Base-by-base conservation (phyloP, 1,140 invertebrate species). In the Drosophila novamexicana region DNA sequence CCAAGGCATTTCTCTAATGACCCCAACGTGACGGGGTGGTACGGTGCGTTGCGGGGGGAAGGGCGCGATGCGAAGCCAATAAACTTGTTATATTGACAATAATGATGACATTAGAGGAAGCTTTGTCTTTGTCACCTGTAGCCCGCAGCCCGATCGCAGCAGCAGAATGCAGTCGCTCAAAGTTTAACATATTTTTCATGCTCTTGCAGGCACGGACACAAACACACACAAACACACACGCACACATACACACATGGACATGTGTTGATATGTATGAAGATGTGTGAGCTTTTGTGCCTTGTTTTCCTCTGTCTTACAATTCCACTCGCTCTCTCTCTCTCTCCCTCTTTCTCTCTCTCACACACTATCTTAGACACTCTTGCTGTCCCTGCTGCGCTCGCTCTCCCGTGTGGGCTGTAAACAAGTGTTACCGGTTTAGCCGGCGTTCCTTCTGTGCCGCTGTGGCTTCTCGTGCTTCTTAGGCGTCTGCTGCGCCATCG, bases 61-160 rank as follows among this genome's bases (percentile, higher is more conserved):
- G 12, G 14, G 37, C 22, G 2, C 22, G 22, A 4, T 22, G 44
- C 0, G 52, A 72, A 77, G 77, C 76, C 84, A 88, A 89, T 89
- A 89, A 88, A 88, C 84, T 88, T 89, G 84, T 88, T 88, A 88
- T 88, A 88, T 86, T 89, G 84, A 84, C 84, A 84, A 86, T 86
- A 86, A 86, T 86, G 79, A 86, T 86, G 83, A 86, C 83, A 88
- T 86, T 86, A 82, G 83, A 86, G 76, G 64, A 63, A 68, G 63
- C 84, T 67, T 89, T 75, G 81, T 84, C 77, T 79, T 79, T 83
- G 83, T 88, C 82, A 86, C 66, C 82, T 88, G 83, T 69, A 63
- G 54, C 68, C 74, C 70, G 52, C 66, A 66, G 37, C 37, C 34
- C 47, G 64, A 75, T 72, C 80, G 29, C 47, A 36, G 10, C 66